Conservation (phyloP, 2,888 invertebrate genomes). For the Metopia argyrocephala region DNA sequence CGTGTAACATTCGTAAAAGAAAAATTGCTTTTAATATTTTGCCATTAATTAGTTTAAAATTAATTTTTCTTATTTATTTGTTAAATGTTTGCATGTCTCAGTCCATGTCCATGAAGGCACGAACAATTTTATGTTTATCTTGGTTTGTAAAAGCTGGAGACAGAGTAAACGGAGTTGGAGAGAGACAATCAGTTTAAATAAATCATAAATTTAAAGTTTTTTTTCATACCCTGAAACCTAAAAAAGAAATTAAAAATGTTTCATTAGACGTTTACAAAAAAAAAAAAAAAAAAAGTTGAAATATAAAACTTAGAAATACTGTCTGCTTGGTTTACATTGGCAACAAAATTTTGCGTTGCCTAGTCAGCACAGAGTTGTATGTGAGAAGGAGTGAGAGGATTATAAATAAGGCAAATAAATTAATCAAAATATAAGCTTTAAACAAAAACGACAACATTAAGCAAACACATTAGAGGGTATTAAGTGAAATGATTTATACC, state of each 20-base stretch:
- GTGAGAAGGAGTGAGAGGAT: neutral
- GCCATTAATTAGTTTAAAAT: constrained; percentile 37
- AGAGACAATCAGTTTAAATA: constrained; percentile 12
- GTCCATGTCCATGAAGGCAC: neutral
- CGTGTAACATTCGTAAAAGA: neutral
- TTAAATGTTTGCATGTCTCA: neutral
- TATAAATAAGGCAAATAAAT: constrained; percentile 44
- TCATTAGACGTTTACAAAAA: neutral
- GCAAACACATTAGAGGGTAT: constrained; percentile 43
- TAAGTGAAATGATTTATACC: constrained; percentile 51
- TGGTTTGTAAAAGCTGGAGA: neutral
- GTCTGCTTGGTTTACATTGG: neutral
- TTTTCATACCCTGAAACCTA: neutral
- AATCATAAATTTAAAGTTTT: constrained; percentile 55
- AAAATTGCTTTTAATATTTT: constrained; percentile 22
- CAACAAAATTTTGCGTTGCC: neutral
- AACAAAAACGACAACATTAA: constrained; percentile 45
- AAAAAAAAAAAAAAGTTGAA: too few species aligned
- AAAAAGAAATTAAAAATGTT: neutral
- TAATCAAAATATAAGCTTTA: constrained; percentile 55
- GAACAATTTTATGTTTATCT: too few species aligned
- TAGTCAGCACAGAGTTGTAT: neutral
- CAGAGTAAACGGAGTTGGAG: neutral
- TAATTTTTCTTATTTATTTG: neutral
- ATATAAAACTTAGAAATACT: constrained; percentile 1